These are phyloP conservation scores for Anser cygnoides DNA, from an alignment of 2,113 vertebrate genomes.

Conservation along the genomic window DNA sequence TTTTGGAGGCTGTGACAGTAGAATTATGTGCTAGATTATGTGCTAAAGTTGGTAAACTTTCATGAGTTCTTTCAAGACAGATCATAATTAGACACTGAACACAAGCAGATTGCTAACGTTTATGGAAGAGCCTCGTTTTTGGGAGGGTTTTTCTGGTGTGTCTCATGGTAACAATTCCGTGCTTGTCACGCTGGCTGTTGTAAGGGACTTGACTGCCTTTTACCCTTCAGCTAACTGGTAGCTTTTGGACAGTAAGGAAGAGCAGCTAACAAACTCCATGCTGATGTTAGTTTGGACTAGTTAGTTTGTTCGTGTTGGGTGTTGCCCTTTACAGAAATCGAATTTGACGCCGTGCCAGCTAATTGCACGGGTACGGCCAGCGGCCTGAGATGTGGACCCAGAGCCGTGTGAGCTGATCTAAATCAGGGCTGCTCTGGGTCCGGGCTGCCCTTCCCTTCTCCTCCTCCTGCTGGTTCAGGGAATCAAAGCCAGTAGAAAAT, in stretches of 20 bases:
- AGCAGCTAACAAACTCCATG: neutral
- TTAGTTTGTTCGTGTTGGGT: neutral
- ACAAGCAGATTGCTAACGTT: neutral
- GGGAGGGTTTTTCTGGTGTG: neutral
- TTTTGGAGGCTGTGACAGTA: neutral
- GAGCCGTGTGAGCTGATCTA: neutral
- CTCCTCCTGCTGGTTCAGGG: neutral
- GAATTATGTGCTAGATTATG: neutral
- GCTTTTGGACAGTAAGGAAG: neutral
- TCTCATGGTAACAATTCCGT: neutral
- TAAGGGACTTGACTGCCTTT: neutral
- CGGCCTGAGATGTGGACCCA: too few species aligned
- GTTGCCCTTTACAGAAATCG: neutral
- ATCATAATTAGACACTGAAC: neutral
- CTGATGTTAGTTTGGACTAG: neutral
- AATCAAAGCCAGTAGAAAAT: neutral
- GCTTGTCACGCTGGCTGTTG: neutral
- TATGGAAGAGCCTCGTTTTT: slow-evolving; percentile 2
- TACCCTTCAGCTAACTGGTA: neutral
- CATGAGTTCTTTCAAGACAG: neutral
- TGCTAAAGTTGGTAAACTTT: neutral
- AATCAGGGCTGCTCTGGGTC: neutral
- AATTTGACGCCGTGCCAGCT: neutral
- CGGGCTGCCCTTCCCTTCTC: too few species aligned
- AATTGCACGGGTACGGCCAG: neutral